A percentile compares a stretch with the other conserved stretches of the same genome.
phyloP scores from a whole-genome alignment of 2,113 vertebrate species.

The Colius striatus region DNA sequence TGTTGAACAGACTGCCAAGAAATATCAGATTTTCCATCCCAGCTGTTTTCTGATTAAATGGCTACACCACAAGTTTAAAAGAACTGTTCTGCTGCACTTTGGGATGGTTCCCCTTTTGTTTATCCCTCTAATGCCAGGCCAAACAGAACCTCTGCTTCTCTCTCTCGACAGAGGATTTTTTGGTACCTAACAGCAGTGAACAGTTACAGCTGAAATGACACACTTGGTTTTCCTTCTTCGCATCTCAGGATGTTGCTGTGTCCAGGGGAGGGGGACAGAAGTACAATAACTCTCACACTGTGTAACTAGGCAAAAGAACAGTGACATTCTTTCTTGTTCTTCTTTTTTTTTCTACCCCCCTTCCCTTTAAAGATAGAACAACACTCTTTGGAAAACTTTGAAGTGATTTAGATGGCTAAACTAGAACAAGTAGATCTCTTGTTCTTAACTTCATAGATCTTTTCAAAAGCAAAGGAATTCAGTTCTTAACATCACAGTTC shows the following conservation, averaged over 20 bases:
- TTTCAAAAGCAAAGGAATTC: background rate
- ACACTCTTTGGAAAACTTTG: background rate
- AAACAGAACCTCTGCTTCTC: background rate
- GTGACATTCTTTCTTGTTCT: background rate
- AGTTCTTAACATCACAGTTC: background rate
- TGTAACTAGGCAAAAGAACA: background rate
- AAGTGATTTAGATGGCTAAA: background rate
- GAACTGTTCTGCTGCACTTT: constrained; percentile 43
- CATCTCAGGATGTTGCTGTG: background rate
- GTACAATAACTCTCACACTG: background rate
- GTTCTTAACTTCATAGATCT: background rate
- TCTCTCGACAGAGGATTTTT: background rate
- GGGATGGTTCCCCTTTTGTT: constrained; percentile 25
- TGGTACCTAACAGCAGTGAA: background rate
- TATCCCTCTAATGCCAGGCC: background rate
- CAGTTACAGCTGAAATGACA: background rate
- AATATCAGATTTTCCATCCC: constrained; percentile 62
- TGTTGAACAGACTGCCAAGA: constrained; percentile 12
- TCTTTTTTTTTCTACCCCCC: too few species aligned
- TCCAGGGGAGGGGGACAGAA: background rate
- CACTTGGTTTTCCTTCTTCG: background rate
- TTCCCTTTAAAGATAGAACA: background rate
- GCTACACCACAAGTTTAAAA: constrained; percentile 10
- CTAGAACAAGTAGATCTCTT: background rate
- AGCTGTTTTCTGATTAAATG: constrained; percentile 55